phyloP scores from a whole-genome alignment of 64 coral and sea anemone species.

The Montipora efflorescens region DNA sequence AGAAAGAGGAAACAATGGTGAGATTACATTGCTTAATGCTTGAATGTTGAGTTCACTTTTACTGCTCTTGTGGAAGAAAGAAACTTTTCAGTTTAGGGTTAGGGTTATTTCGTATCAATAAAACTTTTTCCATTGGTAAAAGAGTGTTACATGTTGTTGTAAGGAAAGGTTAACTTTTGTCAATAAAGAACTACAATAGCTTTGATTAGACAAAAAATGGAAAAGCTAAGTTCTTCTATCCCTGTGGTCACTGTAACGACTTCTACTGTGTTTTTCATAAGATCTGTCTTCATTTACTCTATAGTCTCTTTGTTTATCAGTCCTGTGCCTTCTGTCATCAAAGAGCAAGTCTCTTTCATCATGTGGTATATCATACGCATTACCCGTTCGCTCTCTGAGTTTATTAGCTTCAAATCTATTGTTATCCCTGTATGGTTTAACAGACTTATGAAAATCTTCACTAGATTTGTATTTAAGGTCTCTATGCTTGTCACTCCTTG shows the following conservation, averaged over 20 bases:
- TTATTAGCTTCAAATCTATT: background rate
- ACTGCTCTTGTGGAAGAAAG: too few relatives aligned
- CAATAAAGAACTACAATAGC: background rate
- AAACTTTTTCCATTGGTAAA: too few relatives aligned
- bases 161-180: too few relatives aligned
- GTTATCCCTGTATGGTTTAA: background rate
- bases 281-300: background rate
- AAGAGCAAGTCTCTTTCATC: background rate
- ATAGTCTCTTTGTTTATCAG: background rate
- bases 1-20: too few relatives aligned
- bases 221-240: slow-evolving; percentile 28
- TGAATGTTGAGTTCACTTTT: too few relatives aligned
- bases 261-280: slow-evolving; percentile 14
- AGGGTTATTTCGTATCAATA: too few relatives aligned
- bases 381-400: background rate
- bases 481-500: background rate
- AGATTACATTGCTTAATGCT: too few relatives aligned
- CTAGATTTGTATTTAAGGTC: background rate
- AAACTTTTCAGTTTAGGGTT: too few relatives aligned
- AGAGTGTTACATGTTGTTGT: too few relatives aligned
- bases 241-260: background rate
- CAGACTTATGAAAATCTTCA: background rate
- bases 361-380: background rate
- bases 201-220: background rate
- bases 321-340: slow-evolving; percentile 1